Conservation (phyloP, 2,888 invertebrate species). For the Callosobruchus maculatus region DNA sequence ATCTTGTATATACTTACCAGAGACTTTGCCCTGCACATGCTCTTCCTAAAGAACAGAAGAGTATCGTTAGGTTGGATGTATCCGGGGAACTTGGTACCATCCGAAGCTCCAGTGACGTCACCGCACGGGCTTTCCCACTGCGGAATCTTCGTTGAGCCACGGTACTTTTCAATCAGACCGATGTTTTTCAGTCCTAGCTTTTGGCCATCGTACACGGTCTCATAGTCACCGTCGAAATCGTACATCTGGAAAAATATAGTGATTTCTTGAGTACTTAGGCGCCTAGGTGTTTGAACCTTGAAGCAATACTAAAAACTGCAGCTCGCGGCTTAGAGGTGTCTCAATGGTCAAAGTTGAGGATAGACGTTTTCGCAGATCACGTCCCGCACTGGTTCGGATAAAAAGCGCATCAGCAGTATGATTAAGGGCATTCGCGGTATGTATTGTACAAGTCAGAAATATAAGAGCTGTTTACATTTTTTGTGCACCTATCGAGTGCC, state of each 20-base stretch:
- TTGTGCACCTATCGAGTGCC: too few species aligned
- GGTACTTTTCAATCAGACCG: conserved; percentile 74
- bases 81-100: conserved; percentile 81
- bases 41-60: conserved; percentile 76
- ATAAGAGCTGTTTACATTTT: too few species aligned
- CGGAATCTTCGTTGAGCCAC: conserved; percentile 66
- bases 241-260: conserved; percentile 65
- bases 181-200: conserved; percentile 55
- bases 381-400: too few species aligned
- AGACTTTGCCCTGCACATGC: conserved; percentile 77
- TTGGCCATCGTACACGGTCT: conserved; percentile 73
- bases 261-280: not conserved
- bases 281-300: not conserved
- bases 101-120: conserved; percentile 72
- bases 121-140: conserved; percentile 80
- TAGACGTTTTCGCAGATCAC: too few species aligned
- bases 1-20: conserved; percentile 57
- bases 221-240: conserved; percentile 74
- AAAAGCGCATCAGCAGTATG: too few species aligned
- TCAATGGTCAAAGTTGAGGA: too few species aligned
- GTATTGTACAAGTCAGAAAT: too few species aligned
- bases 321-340: too few species aligned
- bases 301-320: not conserved
- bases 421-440: too few species aligned
- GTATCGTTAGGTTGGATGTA: conserved; percentile 65